phyloP scores from a whole-genome alignment of 2,113 vertebrate species.

The Gavia stellata region DNA sequence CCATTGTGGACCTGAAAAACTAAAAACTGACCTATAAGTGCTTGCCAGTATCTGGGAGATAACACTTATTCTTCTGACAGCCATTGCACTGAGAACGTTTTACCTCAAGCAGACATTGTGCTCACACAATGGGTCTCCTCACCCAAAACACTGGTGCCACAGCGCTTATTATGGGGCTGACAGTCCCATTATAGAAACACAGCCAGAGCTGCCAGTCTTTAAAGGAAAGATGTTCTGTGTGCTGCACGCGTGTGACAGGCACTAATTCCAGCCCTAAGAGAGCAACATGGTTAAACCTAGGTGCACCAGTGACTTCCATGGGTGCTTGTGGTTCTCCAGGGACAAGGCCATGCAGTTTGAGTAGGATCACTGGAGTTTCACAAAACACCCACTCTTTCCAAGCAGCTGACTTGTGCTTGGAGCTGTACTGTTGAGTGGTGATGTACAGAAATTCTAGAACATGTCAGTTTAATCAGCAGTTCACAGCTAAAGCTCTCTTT shows the following conservation, averaged over 20 bases:
- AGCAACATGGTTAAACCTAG: not conserved
- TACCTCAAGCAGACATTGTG: slow-evolving; percentile 6
- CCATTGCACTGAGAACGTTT: not conserved
- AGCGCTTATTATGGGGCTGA: not conserved
- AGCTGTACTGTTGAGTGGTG: not conserved
- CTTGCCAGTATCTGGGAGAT: slow-evolving; percentile 17
- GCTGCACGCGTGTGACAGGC: not conserved
- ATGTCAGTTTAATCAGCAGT: not conserved
- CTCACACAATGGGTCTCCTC: not conserved
- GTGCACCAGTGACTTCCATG: not conserved
- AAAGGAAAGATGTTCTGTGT: not conserved
- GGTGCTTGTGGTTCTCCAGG: not conserved
- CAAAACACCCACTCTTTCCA: not conserved
- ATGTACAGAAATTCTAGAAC: slow-evolving; percentile 5
- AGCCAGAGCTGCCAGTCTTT: not conserved
- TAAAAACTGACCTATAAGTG: not conserved
- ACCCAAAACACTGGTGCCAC: not conserved
- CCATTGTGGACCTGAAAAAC: slow-evolving; percentile 61
- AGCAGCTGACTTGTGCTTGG: not conserved
- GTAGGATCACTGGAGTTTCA: not conserved
- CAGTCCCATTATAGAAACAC: not conserved
- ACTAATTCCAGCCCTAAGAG: not conserved
- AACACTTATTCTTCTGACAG: slow-evolving; percentile 52
- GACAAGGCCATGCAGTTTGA: not conserved
- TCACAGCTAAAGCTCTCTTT: not conserved